Evolutionary conservation across 2,888 invertebrate genomes (phyloP).

Genomic region (Plebejus argus): DNA sequence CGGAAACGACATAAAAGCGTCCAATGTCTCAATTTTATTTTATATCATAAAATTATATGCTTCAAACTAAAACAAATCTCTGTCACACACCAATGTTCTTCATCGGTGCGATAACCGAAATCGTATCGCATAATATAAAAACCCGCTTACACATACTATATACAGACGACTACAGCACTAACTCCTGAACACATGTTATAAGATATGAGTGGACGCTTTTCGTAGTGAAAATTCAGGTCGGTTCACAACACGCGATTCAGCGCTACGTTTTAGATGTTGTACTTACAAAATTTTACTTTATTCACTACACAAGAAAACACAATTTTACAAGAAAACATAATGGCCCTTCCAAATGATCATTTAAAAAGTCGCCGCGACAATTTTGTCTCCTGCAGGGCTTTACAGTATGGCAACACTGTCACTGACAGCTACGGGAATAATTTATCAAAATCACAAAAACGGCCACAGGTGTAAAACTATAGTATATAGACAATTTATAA

Average conservation of each 20-base stretch:
- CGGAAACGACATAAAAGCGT: background rate
- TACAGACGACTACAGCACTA: conserved; percentile 70
- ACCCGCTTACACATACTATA: conserved; percentile 47
- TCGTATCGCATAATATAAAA: background rate
- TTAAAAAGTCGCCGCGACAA: background rate
- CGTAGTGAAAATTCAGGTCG: conserved; percentile 23
- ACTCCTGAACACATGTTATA: conserved; percentile 76
- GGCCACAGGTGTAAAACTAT: conserved; percentile 1
- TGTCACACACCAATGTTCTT: background rate
- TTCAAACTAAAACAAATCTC: background rate
- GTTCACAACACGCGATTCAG: background rate
- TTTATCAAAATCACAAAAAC: background rate
- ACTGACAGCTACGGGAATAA: background rate
- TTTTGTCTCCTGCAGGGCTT: background rate
- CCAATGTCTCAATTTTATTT: background rate
- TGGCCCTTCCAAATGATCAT: background rate
- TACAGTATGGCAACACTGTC: background rate
- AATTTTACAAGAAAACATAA: background rate
- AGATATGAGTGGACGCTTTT: conserved; percentile 60
- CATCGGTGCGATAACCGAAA: background rate
- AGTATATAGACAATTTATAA: background rate
- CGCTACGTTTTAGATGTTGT: too few relatives aligned
- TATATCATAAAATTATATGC: too few relatives aligned
- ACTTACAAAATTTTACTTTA: too few relatives aligned
- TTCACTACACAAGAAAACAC: background rate